Evolutionary conservation across 92 coral and sea anemone genomes (phyloP), one percentile per base, ranked within the genome.

Genomic region (Paramuricea clavata): DNA sequence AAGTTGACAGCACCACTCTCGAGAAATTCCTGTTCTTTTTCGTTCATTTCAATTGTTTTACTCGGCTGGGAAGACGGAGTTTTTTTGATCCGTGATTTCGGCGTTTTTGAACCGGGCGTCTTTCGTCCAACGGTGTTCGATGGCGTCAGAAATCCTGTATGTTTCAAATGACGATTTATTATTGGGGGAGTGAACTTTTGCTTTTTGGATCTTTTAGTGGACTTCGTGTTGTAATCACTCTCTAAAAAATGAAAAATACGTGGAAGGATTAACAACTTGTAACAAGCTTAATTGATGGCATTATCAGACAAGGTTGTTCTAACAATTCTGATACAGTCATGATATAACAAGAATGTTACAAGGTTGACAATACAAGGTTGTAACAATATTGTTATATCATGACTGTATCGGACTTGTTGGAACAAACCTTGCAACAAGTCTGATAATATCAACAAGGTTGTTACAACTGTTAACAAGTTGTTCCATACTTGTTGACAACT

Each of bases 11-110:
- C 69, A 21, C 85, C 92, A 34, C 65, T 50, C 31, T 69, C 33
- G 28, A 89, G 33, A 15, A 83, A 33, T 35, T 89, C 92, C 47
- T 84, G 47, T 44, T 89, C 92, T 22, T 21, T 65, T 30, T 34
- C 49, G 27, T 81, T 89, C 32, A 89, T 26, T 64, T 78, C 89
- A 8, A 47, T 35, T 2, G 72, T 59, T 28, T 27, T 35, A 11
- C 67, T 59, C 42, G 68, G 47, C 22, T 59, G 84, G 17, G 72
- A 57, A 21, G 84, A 79, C 12, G 71, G 1, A 13, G 17, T 15
- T 32, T 34, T 79, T 60, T 57, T 79, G 21, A 41, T 8, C 34
- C 41, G 72, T 33, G 72, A 65, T 65, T 65, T 65, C 11, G 39
- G 35, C 12, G 39, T 65, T 65, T 30, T 65, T 2, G 72, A 28